Evolutionary conservation across 1,140 invertebrate species (phyloP).

Genomic region (Acarapis woodi): DNA sequence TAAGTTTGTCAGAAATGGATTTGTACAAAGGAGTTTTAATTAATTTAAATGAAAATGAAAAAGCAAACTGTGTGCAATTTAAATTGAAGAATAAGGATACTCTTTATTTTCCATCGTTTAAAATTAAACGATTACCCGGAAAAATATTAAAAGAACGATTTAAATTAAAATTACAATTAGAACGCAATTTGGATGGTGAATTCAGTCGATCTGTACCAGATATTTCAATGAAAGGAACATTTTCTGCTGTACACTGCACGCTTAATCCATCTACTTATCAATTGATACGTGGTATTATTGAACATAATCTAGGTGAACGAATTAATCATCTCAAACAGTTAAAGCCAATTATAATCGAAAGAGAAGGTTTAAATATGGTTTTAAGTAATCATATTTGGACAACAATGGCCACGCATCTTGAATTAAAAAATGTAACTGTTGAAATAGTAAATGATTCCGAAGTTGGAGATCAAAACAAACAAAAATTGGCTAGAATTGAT

Average conservation of each 20-base stretch:
- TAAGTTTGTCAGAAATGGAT: constrained; percentile 52
- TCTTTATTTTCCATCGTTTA: constrained; percentile 7
- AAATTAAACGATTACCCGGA: constrained; percentile 14
- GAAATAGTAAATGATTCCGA: constrained; percentile 24
- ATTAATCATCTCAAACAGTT: constrained; percentile 29
- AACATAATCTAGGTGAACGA: constrained; percentile 70
- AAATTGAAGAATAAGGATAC: too few relatives aligned
- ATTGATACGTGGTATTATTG: constrained; percentile 53
- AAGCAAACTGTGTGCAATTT: neutral
- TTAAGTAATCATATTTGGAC: constrained; percentile 27
- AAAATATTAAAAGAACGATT: constrained; percentile 47
- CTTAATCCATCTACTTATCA: constrained; percentile 59
- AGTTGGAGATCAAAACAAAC: constrained; percentile 16
- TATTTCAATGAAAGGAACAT: constrained; percentile 45
- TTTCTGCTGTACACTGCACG: constrained; percentile 54
- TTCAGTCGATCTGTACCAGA: constrained; percentile 44
- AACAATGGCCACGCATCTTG: constrained; percentile 41
- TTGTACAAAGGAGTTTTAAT: constrained; percentile 29
- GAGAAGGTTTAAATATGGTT: neutral
- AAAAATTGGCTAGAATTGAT: constrained; percentile 51
- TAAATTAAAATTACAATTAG: constrained; percentile 41
- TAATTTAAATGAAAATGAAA: neutral
- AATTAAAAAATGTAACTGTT: constrained; percentile 59
- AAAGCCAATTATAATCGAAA: constrained; percentile 9
- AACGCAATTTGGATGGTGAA: constrained; percentile 45